Evolutionary conservation across 2,113 vertebrate species (phyloP), one percentile per base, ranked within the genome.

Genomic region (Gymnocephalus cernua): DNA sequence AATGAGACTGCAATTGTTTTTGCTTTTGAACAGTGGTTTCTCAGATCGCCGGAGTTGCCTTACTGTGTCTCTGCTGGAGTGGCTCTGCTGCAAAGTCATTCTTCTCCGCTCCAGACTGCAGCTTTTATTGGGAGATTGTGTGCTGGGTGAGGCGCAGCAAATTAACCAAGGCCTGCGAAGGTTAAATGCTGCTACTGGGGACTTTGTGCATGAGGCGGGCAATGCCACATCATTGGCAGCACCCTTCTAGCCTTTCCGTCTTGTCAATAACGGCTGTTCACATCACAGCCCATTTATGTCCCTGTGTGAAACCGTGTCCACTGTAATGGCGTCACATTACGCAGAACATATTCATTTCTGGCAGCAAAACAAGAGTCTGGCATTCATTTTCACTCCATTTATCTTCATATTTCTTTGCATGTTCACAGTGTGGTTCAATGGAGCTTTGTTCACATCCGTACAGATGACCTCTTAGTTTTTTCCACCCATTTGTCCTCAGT

Each of bases 1-100:
- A 94, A 94, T 3, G 62, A 38, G 77, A 73, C 83, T 91, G 93
- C 93, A 93, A 94, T 89, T 92, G 91, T 93, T 88, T 88, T 79
- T 82, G 80, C 82, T 91, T 90, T 89, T 91, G 81, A 90, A 90
- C 86, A 80, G 69, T 58, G 83, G 58, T 88, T 90, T 88, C 77
- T 90, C 83, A 81, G 87, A 92, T 90, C 76, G 85, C 79, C 65
- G 6, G 72, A 59, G 77, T 76, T 86, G 78, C 84, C 71, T 69
- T 18, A 27, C 74, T 45, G 73, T 19, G 71, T 82, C 63, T 82
- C 66, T 74, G 82, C 69, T 77, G 57, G 72, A 74, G 82, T 77
- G 79, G 61, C 74, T 85, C 50, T 15, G 59, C 85, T 21, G 41
- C 45, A 32, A 54, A 73, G 65, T 61, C 74, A 51, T 76, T 86